Evolutionary conservation across 2,113 vertebrate species (phyloP).

Genomic region (Grammatotria lemairii): DNA sequence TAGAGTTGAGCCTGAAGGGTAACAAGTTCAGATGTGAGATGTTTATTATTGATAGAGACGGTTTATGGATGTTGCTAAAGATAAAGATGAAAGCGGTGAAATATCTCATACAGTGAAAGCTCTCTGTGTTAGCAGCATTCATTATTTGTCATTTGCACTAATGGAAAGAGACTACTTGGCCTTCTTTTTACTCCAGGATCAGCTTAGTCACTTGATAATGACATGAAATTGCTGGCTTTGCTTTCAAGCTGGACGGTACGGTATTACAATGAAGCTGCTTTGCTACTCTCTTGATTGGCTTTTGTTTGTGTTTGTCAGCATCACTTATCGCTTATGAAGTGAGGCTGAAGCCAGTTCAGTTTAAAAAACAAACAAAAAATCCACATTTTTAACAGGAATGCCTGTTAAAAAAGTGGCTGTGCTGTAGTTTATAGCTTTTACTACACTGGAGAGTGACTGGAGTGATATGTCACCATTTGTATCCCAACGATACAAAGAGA

Average conservation of each 20-base stretch:
- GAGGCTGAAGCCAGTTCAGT: background rate
- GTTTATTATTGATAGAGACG: background rate
- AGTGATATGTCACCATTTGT: background rate
- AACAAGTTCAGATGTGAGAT: background rate
- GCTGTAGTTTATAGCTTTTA: background rate
- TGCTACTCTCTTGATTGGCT: background rate
- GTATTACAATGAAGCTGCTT: background rate
- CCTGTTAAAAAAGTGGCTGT: background rate
- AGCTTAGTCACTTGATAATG: background rate
- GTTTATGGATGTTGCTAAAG: background rate
- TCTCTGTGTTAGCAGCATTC: background rate
- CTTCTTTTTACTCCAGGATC: background rate
- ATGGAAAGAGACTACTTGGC: background rate
- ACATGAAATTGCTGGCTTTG: background rate
- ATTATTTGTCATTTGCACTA: background rate
- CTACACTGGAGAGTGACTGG: background rate
- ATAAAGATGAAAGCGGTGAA: background rate
- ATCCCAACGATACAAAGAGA: background rate
- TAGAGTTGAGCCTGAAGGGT: background rate
- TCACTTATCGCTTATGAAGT: background rate
- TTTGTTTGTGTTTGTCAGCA: background rate
- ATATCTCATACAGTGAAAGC: background rate
- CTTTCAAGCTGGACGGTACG: background rate
- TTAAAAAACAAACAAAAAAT: background rate
- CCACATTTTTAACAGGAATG: background rate